These are phyloP conservation scores for Scylla paramamosain DNA, from an alignment of 1,140 invertebrate species.

Conservation along the genomic window DNA sequence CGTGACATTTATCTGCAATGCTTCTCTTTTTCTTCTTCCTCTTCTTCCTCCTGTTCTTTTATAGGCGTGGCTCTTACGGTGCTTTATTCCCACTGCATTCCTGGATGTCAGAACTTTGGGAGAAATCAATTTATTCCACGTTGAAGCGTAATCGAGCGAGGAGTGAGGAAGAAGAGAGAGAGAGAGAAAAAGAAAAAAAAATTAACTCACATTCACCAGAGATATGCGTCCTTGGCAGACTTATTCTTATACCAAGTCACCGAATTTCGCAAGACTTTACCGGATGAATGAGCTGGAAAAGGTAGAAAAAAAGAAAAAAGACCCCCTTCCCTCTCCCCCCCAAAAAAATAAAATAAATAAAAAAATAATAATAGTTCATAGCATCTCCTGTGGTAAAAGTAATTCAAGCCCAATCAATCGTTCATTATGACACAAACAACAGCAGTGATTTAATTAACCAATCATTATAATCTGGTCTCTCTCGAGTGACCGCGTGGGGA, in stretches of 20 bases:
- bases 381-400: background rate
- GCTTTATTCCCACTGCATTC: too few species aligned
- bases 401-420: background rate
- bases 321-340: background rate
- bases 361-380: background rate
- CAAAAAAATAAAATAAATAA: background rate
- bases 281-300: background rate
- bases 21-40: too few species aligned
- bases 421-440: slow-evolving; percentile 9
- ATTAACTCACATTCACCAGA: background rate
- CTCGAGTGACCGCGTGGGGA: background rate
- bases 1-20: too few species aligned
- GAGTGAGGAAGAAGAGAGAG: background rate
- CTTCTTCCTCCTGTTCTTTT: too few species aligned
- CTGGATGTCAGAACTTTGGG: too few species aligned
- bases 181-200: background rate
- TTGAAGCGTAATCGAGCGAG: too few species aligned
- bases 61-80: too few species aligned
- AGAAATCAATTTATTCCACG: too few species aligned
- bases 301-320: background rate
- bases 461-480: background rate
- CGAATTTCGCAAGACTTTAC: background rate
- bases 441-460: slow-evolving; percentile 10
- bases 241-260: too few species aligned
- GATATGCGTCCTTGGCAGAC: too few species aligned